Evolutionary conservation across 2,113 vertebrate species (phyloP).

Genomic region (Pogonocichla stellata): DNA sequence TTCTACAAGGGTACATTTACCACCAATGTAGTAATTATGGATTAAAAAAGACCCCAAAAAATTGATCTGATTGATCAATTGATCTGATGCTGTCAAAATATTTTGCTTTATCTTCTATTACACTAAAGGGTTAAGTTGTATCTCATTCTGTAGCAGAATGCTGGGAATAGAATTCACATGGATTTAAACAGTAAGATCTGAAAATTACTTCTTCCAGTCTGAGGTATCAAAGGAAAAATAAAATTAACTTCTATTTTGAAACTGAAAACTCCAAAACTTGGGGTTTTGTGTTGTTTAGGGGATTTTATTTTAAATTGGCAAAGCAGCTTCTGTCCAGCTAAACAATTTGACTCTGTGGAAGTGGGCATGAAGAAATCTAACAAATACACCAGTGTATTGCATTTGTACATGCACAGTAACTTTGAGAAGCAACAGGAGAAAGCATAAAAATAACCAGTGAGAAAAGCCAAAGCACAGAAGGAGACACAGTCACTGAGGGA

Average conservation of each 20-base stretch:
- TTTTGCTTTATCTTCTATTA: neutral
- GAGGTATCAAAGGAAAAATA: neutral
- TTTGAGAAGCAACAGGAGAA: neutral
- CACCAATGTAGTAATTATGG: neutral
- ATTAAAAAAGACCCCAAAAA: rapidly evolving
- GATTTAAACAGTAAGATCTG: neutral
- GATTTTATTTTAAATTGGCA: neutral
- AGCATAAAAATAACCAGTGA: neutral
- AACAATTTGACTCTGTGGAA: neutral
- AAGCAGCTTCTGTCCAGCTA: neutral
- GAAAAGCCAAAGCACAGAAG: neutral
- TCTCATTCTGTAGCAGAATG: neutral
- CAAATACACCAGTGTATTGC: neutral
- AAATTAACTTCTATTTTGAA: neutral
- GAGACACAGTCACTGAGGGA: neutral
- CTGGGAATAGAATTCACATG: neutral
- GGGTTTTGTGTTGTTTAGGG: neutral
- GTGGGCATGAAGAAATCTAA: neutral
- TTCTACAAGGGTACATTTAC: neutral
- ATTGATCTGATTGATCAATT: neutral
- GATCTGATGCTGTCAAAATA: neutral
- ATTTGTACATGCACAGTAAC: neutral
- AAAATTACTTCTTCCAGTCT: neutral
- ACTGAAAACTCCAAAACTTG: neutral
- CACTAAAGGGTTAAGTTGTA: neutral